A percentile compares a stretch with the other conserved stretches of the same genome.
Conservation (phyloP, 1,140 invertebrate genomes). For the Calycopis cecrops region DNA sequence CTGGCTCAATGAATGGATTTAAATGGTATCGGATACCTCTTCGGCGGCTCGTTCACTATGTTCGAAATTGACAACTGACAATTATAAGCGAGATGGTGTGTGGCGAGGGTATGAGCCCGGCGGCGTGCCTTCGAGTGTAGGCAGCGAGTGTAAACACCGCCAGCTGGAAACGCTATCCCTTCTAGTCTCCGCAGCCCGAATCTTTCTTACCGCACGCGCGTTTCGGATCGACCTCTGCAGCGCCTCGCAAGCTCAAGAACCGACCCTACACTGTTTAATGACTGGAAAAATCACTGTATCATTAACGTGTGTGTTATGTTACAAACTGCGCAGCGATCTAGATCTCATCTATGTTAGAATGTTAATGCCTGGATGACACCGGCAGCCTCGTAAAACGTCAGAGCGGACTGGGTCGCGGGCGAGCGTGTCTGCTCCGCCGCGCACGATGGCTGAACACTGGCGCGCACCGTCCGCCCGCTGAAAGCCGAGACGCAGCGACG, state of each 20-base stretch:
- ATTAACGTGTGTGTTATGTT: background rate
- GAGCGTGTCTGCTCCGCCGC: constrained; percentile 63
- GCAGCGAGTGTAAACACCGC: constrained; percentile 63
- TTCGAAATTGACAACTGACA: constrained; percentile 66
- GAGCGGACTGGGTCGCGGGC: constrained; percentile 66
- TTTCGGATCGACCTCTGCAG: constrained; percentile 32
- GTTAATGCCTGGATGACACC: constrained; percentile 48
- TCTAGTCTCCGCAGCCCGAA: constrained; percentile 33
- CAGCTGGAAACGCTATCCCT: constrained; percentile 44
- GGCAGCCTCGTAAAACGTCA: constrained; percentile 62
- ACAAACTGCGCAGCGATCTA: constrained; percentile 50
- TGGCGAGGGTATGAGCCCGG: constrained; percentile 50
- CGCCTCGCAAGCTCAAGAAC: constrained; percentile 29
- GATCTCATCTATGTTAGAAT: constrained; percentile 38
- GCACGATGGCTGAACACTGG: constrained; percentile 48
- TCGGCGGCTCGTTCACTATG: constrained; percentile 55
- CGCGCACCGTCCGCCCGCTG: constrained; percentile 54
- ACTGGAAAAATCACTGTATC: background rate
- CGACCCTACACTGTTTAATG: background rate
- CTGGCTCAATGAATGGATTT: constrained; percentile 47
- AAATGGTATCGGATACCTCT: constrained; percentile 55
- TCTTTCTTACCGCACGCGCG: constrained; percentile 30
- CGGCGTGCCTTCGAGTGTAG: constrained; percentile 38
- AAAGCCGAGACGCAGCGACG: constrained; percentile 70
- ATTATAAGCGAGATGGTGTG: constrained; percentile 59